These are phyloP conservation scores for Gopherus evgoodei DNA, from an alignment of 2,113 vertebrate species.

Conservation along the genomic window DNA sequence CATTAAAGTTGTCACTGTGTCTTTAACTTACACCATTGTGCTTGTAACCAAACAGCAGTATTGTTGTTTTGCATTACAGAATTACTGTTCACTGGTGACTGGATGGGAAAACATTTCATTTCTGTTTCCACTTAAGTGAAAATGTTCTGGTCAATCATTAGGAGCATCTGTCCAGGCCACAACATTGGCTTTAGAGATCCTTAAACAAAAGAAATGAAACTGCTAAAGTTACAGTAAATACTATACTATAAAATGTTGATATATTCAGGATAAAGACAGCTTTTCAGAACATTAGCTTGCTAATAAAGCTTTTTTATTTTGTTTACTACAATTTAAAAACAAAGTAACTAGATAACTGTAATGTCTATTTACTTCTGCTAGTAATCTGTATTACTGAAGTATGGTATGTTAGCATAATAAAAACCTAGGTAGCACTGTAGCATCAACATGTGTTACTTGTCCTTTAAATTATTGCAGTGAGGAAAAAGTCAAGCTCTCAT, in stretches of 20 bases:
- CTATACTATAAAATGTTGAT: background rate
- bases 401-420: background rate
- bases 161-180: background rate
- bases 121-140: conserved; percentile 30
- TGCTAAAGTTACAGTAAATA: background rate
- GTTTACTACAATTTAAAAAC: background rate
- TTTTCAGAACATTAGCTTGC: background rate
- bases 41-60: background rate
- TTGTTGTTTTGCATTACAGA: background rate
- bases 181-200: background rate
- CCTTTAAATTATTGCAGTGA: background rate
- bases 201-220: conserved; percentile 28
- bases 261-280: background rate
- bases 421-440: background rate
- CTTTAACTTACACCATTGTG: conserved; percentile 18
- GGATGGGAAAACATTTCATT: conserved; percentile 15
- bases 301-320: background rate
- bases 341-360: background rate
- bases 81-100: background rate
- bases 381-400: background rate
- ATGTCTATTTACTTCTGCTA: background rate
- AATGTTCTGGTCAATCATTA: background rate
- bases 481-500: background rate
- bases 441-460: background rate
- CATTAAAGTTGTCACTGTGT: background rate